Evolutionary conservation across 2,113 vertebrate species (phyloP).

Genomic region (Silurus meridionalis): DNA sequence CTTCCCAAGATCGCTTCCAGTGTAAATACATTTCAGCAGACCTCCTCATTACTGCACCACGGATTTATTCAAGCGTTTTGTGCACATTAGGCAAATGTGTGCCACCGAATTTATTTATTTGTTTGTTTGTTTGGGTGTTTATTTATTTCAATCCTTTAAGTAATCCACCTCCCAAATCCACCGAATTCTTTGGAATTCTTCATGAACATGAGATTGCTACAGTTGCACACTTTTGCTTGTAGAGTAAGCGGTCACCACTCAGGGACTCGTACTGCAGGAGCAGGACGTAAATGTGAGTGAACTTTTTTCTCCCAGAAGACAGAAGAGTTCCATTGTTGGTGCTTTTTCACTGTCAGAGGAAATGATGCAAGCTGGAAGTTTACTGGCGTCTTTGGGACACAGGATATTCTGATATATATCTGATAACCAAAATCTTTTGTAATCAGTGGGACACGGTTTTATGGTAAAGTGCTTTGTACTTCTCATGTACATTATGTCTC

Average conservation of each 20-base stretch:
- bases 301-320: background rate
- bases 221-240: background rate
- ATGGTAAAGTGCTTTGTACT: too few species aligned
- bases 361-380: background rate
- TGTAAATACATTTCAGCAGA: constrained; percentile 2
- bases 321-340: background rate
- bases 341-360: background rate
- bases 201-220: background rate
- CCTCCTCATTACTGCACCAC: background rate
- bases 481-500: too few species aligned
- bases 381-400: background rate
- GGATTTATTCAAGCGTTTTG: background rate
- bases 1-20: background rate
- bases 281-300: background rate
- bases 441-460: too few species aligned
- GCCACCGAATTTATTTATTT: background rate
- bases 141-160: background rate
- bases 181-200: background rate
- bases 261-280: background rate
- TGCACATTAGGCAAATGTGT: background rate
- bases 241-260: background rate
- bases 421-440: too few species aligned
- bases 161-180: background rate
- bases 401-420: too few species aligned
- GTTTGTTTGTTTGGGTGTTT: background rate